phyloP scores from a whole-genome alignment of 1,140 invertebrate species.

The Monochamus saltuarius region DNA sequence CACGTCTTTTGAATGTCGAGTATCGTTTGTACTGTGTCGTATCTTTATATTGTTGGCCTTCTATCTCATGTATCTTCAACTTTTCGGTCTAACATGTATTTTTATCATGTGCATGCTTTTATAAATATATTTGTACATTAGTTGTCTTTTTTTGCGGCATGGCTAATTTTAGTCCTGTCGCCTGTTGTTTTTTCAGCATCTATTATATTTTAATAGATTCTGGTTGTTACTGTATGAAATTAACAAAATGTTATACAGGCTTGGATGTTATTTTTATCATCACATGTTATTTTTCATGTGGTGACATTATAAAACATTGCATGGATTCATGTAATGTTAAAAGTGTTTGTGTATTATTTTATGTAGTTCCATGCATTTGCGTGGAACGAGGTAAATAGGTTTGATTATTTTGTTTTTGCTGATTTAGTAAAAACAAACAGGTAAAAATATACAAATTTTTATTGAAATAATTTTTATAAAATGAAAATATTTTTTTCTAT shows the following conservation, averaged over 20 bases:
- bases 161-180: slow-evolving; percentile 37
- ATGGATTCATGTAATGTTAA: slow-evolving; percentile 15
- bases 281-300: not conserved
- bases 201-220: slow-evolving; percentile 10
- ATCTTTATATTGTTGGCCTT: slow-evolving; percentile 50
- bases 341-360: not conserved
- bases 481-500: too few species aligned
- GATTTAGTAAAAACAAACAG: too few species aligned
- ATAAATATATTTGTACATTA: slow-evolving; percentile 33
- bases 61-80: slow-evolving; percentile 47
- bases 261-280: not conserved
- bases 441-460: too few species aligned
- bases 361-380: slow-evolving; percentile 28
- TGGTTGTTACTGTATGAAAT: not conserved
- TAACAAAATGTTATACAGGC: not conserved
- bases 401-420: slow-evolving; percentile 17
- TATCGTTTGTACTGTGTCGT: slow-evolving; percentile 38
- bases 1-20: slow-evolving; percentile 8
- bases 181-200: slow-evolving; percentile 2
- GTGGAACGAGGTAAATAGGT: slow-evolving; percentile 20
- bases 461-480: too few species aligned
- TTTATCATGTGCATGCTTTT: slow-evolving; percentile 47
- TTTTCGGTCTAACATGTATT: slow-evolving; percentile 46
- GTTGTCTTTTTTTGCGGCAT: slow-evolving; percentile 31
- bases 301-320: not conserved